A percentile compares a stretch with the other conserved stretches of the same genome.
phyloP scores from a whole-genome alignment of 2,888 invertebrate genomes.

The Hyalella azteca region DNA sequence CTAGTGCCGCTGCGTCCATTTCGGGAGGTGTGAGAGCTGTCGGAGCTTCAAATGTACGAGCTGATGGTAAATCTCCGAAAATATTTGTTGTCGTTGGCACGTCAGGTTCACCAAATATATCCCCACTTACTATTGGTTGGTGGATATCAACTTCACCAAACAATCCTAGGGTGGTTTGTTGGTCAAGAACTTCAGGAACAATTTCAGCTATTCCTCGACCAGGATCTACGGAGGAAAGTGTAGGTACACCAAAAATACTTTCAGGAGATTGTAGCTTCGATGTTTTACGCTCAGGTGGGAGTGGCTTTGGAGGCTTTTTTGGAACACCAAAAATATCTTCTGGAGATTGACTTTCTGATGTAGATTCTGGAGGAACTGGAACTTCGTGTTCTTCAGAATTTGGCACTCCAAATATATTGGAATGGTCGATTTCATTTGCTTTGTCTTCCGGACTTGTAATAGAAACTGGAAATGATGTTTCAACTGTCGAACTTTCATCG shows the following conservation, averaged over 20 bases:
- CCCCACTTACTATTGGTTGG: not conserved
- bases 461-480: not conserved
- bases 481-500: not conserved
- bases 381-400: not conserved
- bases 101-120: constrained; percentile 33
- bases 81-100: constrained; percentile 58
- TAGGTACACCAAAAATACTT: not conserved
- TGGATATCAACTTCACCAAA: constrained; percentile 8
- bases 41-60: not conserved
- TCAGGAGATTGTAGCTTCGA: constrained; percentile 29
- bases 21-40: constrained; percentile 35
- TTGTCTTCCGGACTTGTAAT: not conserved
- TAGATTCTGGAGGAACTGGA: not conserved
- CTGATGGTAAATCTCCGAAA: constrained; percentile 55
- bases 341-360: not conserved
- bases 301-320: constrained; percentile 26
- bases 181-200: not conserved
- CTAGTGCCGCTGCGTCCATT: constrained; percentile 43
- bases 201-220: not conserved
- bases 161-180: not conserved
- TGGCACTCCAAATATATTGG: constrained; percentile 15
- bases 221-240: not conserved
- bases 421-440: constrained; percentile 4
- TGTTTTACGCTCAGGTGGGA: constrained; percentile 25
- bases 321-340: constrained; percentile 30